Evolutionary conservation across 2,888 invertebrate species (phyloP), one percentile per base, ranked within the genome.

Genomic region (Cerceris rybyensis): DNA sequence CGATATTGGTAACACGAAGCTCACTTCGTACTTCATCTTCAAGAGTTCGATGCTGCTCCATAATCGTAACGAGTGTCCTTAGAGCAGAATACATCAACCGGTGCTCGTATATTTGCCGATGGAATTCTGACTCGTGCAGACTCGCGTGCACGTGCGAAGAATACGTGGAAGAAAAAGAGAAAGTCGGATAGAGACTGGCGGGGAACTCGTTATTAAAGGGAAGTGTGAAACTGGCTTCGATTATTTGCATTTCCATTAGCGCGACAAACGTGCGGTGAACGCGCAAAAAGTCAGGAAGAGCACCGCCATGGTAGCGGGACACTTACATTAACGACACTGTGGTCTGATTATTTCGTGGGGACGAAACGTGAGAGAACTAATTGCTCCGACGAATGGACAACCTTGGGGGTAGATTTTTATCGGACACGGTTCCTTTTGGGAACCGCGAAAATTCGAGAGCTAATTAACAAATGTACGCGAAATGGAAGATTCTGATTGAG

Each of bases 201-300:
- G 58, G 76, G 58, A 68, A 69, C 86, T 84, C 81, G 81, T 86
- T 86, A 86, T 86, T 83, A 84, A 78, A 81, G 72, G 74, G 70
- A 86, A 79, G 86, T 81, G 87, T 80, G 86, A 86, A 87, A 87
- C 86, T 84, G 84, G 75, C 76, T 65, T 60, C 73, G 81, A 87
- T 86, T 86, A 86, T 86, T 86, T 86, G 87, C 86, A 86, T 86
- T 86, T 86, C 86, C 86, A 86, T 86, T 86, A 86, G 82, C 87
- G 78, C 78, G 87, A 87, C 81, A 86, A 86, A 87, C 84, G 82
- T 84, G 78, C 78, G 66, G 65, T 66, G 82, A 72, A 78, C 85
- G 70, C 72, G 65, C 60, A 86, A 86, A 80, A 84, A 74, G 74
- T 28, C 8, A 50, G 67, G 78, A 67, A 72, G 57, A 60, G 52